These are phyloP conservation scores for Elanoides forficatus DNA, from an alignment of 2,113 vertebrate species.

Conservation along the genomic window DNA sequence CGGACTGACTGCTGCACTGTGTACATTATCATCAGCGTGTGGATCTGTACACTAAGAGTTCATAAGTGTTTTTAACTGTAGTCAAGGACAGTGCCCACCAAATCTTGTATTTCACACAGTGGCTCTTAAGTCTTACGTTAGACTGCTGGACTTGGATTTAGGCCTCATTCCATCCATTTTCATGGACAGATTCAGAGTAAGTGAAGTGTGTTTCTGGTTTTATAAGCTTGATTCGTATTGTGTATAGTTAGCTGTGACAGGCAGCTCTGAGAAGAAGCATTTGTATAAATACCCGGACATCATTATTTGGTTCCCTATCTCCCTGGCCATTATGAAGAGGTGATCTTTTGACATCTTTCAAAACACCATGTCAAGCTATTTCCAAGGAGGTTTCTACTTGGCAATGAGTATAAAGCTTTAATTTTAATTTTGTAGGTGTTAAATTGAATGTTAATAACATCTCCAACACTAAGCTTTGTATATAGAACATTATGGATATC, in stretches of 20 bases:
- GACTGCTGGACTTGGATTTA: neutral
- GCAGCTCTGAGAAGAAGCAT: neutral
- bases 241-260: neutral
- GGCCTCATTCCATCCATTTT: neutral
- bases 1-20: neutral
- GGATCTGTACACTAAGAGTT: neutral
- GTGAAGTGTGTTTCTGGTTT: neutral
- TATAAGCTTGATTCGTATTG: neutral
- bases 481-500: neutral
- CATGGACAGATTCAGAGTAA: neutral
- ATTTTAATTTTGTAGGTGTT: slow-evolving; percentile 53
- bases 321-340: neutral
- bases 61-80: neutral
- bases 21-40: neutral
- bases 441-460: slow-evolving; percentile 60
- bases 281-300: fast-evolving
- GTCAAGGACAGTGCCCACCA: neutral
- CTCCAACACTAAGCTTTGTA: slow-evolving; percentile 22
- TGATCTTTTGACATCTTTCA: neutral
- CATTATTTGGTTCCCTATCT: neutral
- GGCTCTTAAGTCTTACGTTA: neutral
- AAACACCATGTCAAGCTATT: neutral
- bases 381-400: neutral
- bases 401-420: neutral
- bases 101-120: neutral